These are phyloP conservation scores for Rhyacichthys aspro DNA, from an alignment of 2,797 vertebrate genomes.

Conservation along the genomic window DNA sequence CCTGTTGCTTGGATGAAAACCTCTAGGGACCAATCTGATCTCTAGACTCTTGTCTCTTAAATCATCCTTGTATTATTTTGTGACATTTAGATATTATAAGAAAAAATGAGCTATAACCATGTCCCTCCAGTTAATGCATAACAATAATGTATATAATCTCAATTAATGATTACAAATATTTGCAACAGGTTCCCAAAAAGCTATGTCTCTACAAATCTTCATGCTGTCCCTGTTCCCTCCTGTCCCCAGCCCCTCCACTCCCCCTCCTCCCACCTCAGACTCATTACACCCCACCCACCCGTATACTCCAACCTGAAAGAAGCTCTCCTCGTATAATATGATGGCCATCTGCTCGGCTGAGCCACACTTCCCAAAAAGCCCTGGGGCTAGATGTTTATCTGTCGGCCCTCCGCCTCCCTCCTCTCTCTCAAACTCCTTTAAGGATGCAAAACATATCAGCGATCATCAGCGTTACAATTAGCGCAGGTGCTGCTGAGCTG, in stretches of 20 bases:
- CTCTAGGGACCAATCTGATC: no score
- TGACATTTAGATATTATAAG: no score
- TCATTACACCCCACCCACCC: slow-evolving; percentile 75
- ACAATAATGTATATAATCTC: no score
- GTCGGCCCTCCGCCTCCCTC: slow-evolving; percentile 22
- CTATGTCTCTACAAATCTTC: background rate
- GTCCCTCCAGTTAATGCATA: no score
- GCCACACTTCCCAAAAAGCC: slow-evolving; percentile 73
- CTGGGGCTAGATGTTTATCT: slow-evolving; percentile 78
- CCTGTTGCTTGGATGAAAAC: no score
- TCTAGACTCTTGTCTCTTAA: no score
- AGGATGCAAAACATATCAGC: slow-evolving; percentile 79
- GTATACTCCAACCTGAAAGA: slow-evolving; percentile 55
- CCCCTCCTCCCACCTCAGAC: slow-evolving; percentile 56
- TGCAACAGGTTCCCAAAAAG: slow-evolving; percentile 11
- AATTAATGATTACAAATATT: background rate
- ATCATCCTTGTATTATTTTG: no score
- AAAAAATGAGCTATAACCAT: no score
- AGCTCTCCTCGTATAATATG: slow-evolving; percentile 75
- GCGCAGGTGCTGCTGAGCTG: slow-evolving; percentile 76
- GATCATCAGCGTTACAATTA: slow-evolving; percentile 75
- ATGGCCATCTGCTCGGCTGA: slow-evolving; percentile 81
- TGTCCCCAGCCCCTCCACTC: slow-evolving; percentile 25
- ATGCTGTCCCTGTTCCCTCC: slow-evolving; percentile 8
- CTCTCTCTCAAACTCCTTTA: slow-evolving; percentile 74